phyloP scores from a whole-genome alignment of 2,113 vertebrate genomes.

The Hemiscyllium ocellatum region DNA sequence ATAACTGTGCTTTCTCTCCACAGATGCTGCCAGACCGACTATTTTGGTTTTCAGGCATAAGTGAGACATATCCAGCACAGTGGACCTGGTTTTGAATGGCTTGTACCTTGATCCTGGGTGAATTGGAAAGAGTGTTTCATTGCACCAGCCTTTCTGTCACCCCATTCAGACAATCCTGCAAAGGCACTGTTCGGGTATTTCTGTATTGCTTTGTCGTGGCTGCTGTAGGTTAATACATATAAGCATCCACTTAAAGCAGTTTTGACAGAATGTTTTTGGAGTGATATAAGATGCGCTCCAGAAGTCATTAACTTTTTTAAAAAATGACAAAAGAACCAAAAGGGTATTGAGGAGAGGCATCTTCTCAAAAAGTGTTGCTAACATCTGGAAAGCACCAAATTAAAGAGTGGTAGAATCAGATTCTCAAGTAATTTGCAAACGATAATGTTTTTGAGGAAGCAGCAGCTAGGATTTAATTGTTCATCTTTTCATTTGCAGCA shows the following conservation, averaged over 20 bases:
- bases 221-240: not conserved
- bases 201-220: too few relatives aligned
- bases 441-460: not conserved
- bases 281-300: not conserved
- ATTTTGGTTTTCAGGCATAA: too few relatives aligned
- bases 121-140: too few relatives aligned
- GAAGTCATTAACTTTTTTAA: not conserved
- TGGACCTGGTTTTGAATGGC: too few relatives aligned
- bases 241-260: not conserved
- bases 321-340: not conserved
- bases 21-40: too few relatives aligned
- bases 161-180: too few relatives aligned
- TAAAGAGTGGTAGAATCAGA: not conserved
- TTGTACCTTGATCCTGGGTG: too few relatives aligned
- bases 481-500: not conserved
- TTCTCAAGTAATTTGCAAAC: not conserved
- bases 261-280: not conserved
- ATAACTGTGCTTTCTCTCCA: too few relatives aligned
- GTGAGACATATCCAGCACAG: too few relatives aligned
- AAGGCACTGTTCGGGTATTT: too few relatives aligned
- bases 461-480: not conserved
- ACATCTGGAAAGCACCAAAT: not conserved
- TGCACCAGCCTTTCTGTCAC: too few relatives aligned
- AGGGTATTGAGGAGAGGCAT: not conserved
- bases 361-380: not conserved